Evolutionary conservation across 2,113 vertebrate species (phyloP).

Genomic region (Triplophysa rosa): DNA sequence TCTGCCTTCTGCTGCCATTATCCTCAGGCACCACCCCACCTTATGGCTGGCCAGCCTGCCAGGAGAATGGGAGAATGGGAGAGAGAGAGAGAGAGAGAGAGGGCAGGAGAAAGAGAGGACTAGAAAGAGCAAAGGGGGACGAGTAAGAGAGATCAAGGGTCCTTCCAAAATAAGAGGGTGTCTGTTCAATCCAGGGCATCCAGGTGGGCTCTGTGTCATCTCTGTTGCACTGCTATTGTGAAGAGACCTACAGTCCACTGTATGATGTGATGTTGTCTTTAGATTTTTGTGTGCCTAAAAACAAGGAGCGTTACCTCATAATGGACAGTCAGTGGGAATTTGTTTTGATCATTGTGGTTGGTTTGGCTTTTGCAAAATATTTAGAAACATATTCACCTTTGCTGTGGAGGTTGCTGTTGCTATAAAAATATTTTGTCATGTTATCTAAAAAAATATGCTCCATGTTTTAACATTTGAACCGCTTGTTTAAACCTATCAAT

Average conservation of each 20-base stretch:
- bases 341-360: slow-evolving; percentile 35
- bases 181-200: slow-evolving; percentile 71
- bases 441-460: too few relatives aligned
- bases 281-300: neutral
- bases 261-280: slow-evolving; percentile 11
- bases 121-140: neutral
- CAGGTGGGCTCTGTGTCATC: slow-evolving; percentile 40
- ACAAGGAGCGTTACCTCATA: slow-evolving; percentile 20
- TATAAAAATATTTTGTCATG: too few relatives aligned
- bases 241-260: slow-evolving; percentile 3
- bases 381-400: neutral
- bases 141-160: slow-evolving; percentile 39
- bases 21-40: slow-evolving; percentile 95
- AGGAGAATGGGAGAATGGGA: slow-evolving; percentile 66
- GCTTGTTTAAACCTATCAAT: too few relatives aligned
- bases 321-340: slow-evolving; percentile 18
- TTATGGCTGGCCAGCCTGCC: slow-evolving; percentile 93
- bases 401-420: too few relatives aligned
- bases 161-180: slow-evolving; percentile 74
- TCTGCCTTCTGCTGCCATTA: slow-evolving; percentile 99
- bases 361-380: slow-evolving; percentile 39
- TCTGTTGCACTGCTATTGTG: neutral
- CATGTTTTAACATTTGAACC: too few relatives aligned
- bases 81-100: slow-evolving; percentile 40
- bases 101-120: neutral